A percentile compares a stretch with the other conserved stretches of the same genome.
Conservation (phyloP, 2,888 invertebrate species). For the Pristionchus arcanus region DNA sequence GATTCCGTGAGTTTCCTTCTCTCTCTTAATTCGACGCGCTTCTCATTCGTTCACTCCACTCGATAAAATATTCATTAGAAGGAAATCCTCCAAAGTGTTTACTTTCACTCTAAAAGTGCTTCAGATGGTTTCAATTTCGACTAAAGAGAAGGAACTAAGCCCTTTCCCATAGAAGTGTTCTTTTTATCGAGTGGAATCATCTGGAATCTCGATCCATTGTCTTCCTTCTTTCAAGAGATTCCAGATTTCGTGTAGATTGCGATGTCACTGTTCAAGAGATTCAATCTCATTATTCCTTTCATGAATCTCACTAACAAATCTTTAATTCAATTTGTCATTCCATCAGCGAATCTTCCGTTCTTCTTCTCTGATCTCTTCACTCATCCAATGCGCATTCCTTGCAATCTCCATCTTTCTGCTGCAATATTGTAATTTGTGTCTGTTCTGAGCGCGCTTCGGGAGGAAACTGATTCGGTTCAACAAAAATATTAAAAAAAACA, state of each 20-base stretch:
- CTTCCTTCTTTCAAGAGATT: neutral
- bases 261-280: neutral
- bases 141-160: neutral
- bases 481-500: neutral
- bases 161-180: neutral
- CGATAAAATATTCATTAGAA: conserved; percentile 30
- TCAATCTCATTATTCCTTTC: neutral
- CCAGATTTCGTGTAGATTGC: conserved; percentile 35
- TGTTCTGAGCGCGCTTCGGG: neutral
- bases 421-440: neutral
- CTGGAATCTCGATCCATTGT: neutral
- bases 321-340: neutral
- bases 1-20: conserved; percentile 23
- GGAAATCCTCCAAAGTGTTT: neutral
- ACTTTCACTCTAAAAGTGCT: conserved; percentile 24
- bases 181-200: conserved; percentile 3
- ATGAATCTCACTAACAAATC: neutral
- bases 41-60: neutral
- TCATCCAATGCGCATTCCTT: neutral
- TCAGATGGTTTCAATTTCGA: conserved; percentile 20
- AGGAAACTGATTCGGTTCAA: neutral
- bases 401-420: neutral
- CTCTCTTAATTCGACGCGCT: neutral
- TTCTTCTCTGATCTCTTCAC: neutral
- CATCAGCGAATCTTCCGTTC: neutral